Evolutionary conservation across 2,797 vertebrate species (phyloP).

Genomic region (Vultur gryphus): DNA sequence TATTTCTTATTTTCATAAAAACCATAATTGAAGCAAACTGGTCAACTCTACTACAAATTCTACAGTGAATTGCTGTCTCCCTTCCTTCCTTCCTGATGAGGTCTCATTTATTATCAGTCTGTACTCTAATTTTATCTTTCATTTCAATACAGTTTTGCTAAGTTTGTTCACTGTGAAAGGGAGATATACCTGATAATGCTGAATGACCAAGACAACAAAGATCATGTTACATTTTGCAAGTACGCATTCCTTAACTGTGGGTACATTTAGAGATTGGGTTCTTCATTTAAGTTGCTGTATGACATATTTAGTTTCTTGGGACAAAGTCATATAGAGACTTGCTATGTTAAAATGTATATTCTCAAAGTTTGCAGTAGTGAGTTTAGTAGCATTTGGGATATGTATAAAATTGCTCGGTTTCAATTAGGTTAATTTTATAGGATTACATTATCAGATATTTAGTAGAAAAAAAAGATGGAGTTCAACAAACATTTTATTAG

Average conservation of each 20-base stretch:
- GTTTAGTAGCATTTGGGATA: background rate
- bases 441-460: background rate
- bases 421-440: background rate
- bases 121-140: background rate
- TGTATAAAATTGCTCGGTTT: background rate
- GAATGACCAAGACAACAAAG: background rate
- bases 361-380: background rate
- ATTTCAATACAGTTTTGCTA: background rate
- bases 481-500: background rate
- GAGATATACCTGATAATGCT: background rate
- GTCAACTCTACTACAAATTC: background rate
- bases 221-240: background rate
- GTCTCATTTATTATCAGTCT: background rate
- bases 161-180: background rate
- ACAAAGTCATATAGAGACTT: background rate
- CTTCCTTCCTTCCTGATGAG: background rate
- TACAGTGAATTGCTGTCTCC: background rate
- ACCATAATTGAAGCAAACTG: background rate
- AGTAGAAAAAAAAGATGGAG: background rate
- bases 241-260: background rate
- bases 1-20: background rate
- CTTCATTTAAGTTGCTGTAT: background rate
- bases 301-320: background rate
- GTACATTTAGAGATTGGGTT: background rate
- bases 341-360: background rate